These are phyloP conservation scores for Dusona sp. DNA, from an alignment of 2,888 invertebrate genomes.

Conservation along the genomic window DNA sequence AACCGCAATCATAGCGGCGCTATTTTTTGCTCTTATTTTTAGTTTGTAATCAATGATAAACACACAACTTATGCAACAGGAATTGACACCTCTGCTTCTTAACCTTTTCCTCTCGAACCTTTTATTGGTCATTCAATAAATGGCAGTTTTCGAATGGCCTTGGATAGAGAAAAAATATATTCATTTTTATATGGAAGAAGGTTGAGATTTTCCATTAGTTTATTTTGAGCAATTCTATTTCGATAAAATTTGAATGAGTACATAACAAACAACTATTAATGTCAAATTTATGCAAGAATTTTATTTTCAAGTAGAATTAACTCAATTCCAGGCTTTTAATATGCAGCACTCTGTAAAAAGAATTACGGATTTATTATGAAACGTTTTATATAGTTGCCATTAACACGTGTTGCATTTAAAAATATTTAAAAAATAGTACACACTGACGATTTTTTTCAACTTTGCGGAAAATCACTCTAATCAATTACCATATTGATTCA, in stretches of 20 bases:
- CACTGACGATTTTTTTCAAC: no score
- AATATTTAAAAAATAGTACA: no score
- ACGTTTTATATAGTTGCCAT: no score
- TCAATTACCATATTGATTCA: no score
- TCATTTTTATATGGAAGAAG: background rate
- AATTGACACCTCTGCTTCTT: conserved; percentile 27
- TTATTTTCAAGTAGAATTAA: no score
- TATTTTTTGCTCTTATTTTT: conserved; percentile 55
- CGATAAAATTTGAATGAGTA: background rate
- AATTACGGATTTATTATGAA: no score
- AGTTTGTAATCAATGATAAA: conserved; percentile 9
- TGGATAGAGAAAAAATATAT: background rate
- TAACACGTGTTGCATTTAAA: no score
- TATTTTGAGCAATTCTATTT: background rate
- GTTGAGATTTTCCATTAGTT: background rate
- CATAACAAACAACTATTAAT: background rate
- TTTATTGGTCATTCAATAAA: conserved; percentile 12
- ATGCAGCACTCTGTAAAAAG: no score
- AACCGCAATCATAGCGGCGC: conserved; percentile 48
- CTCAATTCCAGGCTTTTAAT: no score
- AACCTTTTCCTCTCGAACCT: background rate
- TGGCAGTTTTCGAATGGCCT: background rate
- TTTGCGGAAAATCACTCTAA: no score
- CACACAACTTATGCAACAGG: background rate
- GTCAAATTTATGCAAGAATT: no score